A percentile compares a stretch with the other conserved stretches of the same genome.
These are phyloP conservation scores for Catocala sponsa DNA, from an alignment of 2,888 invertebrate species.

Conservation along the genomic window DNA sequence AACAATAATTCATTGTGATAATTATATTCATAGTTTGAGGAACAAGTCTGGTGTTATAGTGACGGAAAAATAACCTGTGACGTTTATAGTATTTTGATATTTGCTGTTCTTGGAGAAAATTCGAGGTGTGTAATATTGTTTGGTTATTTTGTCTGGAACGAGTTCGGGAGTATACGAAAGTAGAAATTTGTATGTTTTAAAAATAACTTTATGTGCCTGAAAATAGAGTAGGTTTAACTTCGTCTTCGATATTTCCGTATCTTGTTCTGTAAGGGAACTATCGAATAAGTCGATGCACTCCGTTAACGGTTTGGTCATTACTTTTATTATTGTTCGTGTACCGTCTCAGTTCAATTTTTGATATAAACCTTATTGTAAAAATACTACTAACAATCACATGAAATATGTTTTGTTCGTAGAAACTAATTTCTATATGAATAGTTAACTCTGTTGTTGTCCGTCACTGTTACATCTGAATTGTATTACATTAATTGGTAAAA, in stretches of 20 bases:
- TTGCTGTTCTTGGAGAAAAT: slow-evolving; percentile 19
- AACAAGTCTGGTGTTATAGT: slow-evolving; percentile 30
- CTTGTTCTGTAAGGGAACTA: no score
- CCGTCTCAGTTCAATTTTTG: background rate
- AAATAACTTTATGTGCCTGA: no score
- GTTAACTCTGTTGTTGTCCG: no score
- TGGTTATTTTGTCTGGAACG: background rate
- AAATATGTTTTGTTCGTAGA: background rate
- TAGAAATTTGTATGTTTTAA: background rate
- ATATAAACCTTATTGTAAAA: no score
- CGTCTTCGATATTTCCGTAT: no score
- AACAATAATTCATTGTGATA: slow-evolving; percentile 39
- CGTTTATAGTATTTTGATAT: slow-evolving; percentile 12
- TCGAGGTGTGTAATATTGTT: slow-evolving; percentile 43
- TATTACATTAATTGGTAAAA: slow-evolving; percentile 16
- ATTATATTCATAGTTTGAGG: slow-evolving; percentile 32
- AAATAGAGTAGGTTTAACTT: no score
- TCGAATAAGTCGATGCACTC: background rate
- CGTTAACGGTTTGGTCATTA: slow-evolving; percentile 11
- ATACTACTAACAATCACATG: no score
- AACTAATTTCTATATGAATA: slow-evolving; percentile 16
- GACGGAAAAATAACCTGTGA: slow-evolving; percentile 30
- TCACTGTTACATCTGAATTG: slow-evolving; percentile 3
- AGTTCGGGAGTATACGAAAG: slow-evolving; percentile 10
- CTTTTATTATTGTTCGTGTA: background rate